These are phyloP conservation scores for Notarius quadriscutis DNA, from an alignment of 2,113 vertebrate genomes.

Conservation along the genomic window DNA sequence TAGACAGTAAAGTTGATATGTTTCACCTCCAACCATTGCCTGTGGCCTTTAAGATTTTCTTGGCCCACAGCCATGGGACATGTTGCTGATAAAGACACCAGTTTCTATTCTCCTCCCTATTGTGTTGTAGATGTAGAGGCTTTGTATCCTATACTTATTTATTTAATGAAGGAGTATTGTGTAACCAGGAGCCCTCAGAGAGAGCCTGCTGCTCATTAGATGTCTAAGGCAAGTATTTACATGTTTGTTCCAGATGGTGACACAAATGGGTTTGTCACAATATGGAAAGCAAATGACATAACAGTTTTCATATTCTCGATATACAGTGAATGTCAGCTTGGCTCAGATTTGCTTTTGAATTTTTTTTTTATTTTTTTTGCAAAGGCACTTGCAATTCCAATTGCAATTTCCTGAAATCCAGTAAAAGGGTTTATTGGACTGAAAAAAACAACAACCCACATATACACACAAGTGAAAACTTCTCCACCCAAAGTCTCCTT, in stretches of 20 bases:
- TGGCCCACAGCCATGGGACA: slow-evolving; percentile 27
- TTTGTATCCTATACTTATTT: slow-evolving; percentile 33
- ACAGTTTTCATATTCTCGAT: not conserved
- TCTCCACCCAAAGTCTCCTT: slow-evolving; percentile 54
- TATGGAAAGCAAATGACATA: slow-evolving; percentile 10
- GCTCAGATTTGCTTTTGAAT: slow-evolving; percentile 65
- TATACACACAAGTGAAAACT: slow-evolving; percentile 50
- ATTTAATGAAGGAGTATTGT: slow-evolving; percentile 40
- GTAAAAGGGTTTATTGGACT: slow-evolving; percentile 71
- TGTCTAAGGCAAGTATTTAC: slow-evolving; percentile 47
- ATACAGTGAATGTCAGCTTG: slow-evolving; percentile 31
- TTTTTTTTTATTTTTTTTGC: slow-evolving; percentile 49
- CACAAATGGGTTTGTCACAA: not conserved
- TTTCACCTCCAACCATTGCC: too few species aligned
- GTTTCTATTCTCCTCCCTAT: slow-evolving; percentile 32
- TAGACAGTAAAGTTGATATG: too few species aligned
- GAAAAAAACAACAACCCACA: slow-evolving; percentile 51
- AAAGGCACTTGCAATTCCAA: slow-evolving; percentile 68
- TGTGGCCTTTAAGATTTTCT: slow-evolving; percentile 4
- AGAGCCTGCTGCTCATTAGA: slow-evolving; percentile 34
- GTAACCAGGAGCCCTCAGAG: not conserved
- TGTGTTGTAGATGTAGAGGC: slow-evolving; percentile 37
- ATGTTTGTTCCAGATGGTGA: slow-evolving; percentile 29
- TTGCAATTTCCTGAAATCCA: slow-evolving; percentile 75
- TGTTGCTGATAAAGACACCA: slow-evolving; percentile 39